Conservation (phyloP, 2,888 invertebrate species). For the Polymixis flavicincta region DNA sequence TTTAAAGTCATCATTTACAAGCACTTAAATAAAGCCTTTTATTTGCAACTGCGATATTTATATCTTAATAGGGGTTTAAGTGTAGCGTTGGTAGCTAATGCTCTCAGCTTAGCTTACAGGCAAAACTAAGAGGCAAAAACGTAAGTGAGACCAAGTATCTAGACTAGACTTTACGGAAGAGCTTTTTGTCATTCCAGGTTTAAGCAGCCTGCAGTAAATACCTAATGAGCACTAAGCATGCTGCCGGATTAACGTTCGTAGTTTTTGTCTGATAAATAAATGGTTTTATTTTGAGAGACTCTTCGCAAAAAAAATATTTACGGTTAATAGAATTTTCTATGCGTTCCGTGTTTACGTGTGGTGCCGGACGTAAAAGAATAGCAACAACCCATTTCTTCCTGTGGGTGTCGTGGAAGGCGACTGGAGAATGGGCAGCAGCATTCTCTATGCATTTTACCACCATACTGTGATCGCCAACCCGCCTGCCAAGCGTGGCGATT, state of each 20-base stretch:
- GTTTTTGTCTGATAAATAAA: slow-evolving; percentile 20
- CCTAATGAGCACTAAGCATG: slow-evolving; percentile 54
- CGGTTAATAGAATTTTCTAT: neutral
- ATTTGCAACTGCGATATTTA: slow-evolving; percentile 47
- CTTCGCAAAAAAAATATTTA: neutral
- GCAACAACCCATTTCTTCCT: too few relatives aligned
- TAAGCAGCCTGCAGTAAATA: slow-evolving; percentile 60
- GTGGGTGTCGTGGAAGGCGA: too few relatives aligned
- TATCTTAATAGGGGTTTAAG: slow-evolving; percentile 51
- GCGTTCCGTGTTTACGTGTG: too few relatives aligned
- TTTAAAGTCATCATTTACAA: slow-evolving; percentile 38
- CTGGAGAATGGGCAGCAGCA: too few relatives aligned
- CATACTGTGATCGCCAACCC: too few relatives aligned
- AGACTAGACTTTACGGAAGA: slow-evolving; percentile 53
- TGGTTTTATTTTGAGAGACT: slow-evolving; percentile 5
- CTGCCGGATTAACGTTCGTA: slow-evolving; percentile 26
- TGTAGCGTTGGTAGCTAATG: slow-evolving; percentile 40
- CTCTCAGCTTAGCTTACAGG: slow-evolving; percentile 56
- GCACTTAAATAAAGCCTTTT: slow-evolving; percentile 42
- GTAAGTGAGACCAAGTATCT: slow-evolving; percentile 58
- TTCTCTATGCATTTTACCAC: too few relatives aligned
- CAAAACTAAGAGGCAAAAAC: slow-evolving; percentile 55
- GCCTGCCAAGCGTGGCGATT: too few relatives aligned
- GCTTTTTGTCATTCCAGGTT: slow-evolving; percentile 57
- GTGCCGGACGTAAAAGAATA: too few relatives aligned